phyloP scores from a whole-genome alignment of 2,888 invertebrate species.

The Rosalia funebris region DNA sequence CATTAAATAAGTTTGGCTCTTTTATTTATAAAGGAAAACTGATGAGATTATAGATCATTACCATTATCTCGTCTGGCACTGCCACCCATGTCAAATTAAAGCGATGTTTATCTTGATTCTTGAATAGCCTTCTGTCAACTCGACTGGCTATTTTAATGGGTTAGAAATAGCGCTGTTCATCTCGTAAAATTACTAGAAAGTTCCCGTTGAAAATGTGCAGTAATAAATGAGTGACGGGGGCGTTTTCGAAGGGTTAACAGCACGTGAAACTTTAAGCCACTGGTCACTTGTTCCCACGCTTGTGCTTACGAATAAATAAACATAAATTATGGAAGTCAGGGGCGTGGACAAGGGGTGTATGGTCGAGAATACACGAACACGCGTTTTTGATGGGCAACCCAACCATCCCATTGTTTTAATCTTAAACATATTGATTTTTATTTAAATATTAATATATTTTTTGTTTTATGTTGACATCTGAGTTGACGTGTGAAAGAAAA shows the following conservation, averaged over 20 bases:
- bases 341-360: not conserved
- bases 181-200: slow-evolving; percentile 12
- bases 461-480: not conserved
- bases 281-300: slow-evolving; percentile 28
- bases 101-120: slow-evolving; percentile 30
- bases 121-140: slow-evolving; percentile 31
- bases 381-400: too few relatives aligned
- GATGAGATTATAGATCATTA: slow-evolving; percentile 33
- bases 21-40: slow-evolving; percentile 17
- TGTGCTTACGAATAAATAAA: slow-evolving; percentile 19
- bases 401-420: too few relatives aligned
- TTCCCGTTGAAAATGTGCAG: slow-evolving; percentile 9
- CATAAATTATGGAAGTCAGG: slow-evolving; percentile 12
- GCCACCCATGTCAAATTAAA: slow-evolving; percentile 33
- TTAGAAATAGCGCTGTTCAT: slow-evolving; percentile 17
- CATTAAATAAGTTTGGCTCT: slow-evolving; percentile 6
- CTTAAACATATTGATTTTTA: not conserved
- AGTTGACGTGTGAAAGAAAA: not conserved
- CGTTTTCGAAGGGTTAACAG: slow-evolving; percentile 28
- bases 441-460: not conserved
- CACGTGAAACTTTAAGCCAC: slow-evolving; percentile 27
- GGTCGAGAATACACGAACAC: not conserved
- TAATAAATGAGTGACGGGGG: slow-evolving; percentile 19
- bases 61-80: slow-evolving; percentile 31
- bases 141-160: slow-evolving; percentile 21